Evolutionary conservation across 2,797 vertebrate species (phyloP).

Genomic region (Vireo griseus): DNA sequence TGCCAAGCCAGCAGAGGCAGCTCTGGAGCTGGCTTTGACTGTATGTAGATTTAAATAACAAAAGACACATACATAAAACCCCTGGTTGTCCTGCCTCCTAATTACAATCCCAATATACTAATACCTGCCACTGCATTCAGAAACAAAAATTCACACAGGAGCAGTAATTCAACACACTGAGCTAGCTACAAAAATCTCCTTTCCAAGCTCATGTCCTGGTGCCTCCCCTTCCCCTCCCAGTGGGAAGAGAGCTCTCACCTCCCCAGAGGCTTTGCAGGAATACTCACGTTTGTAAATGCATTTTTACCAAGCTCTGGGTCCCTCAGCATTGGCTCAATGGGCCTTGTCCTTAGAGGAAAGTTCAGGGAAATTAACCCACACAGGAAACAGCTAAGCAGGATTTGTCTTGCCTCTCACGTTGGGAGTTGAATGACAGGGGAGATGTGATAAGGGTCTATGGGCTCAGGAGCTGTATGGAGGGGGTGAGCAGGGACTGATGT

Average conservation of each 20-base stretch:
- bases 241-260: not conserved
- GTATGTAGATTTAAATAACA: not conserved
- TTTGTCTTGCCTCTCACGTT: not conserved
- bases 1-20: not conserved
- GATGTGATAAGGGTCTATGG: not conserved
- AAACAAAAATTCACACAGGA: not conserved
- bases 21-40: not conserved
- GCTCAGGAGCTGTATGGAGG: not conserved
- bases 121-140: not conserved
- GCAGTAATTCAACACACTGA: not conserved
- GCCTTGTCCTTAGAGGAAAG: not conserved
- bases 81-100: not conserved
- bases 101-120: not conserved
- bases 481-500: not conserved
- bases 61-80: not conserved
- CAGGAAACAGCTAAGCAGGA: not conserved
- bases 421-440: not conserved
- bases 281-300: not conserved
- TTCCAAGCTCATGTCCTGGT: not conserved
- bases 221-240: not conserved
- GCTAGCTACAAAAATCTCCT: not conserved
- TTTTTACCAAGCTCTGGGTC: not conserved
- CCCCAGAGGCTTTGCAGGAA: not conserved
- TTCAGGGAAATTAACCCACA: not conserved
- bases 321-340: not conserved